Evolutionary conservation across 2,888 invertebrate genomes (phyloP).

Genomic region (Xestia xanthographa): DNA sequence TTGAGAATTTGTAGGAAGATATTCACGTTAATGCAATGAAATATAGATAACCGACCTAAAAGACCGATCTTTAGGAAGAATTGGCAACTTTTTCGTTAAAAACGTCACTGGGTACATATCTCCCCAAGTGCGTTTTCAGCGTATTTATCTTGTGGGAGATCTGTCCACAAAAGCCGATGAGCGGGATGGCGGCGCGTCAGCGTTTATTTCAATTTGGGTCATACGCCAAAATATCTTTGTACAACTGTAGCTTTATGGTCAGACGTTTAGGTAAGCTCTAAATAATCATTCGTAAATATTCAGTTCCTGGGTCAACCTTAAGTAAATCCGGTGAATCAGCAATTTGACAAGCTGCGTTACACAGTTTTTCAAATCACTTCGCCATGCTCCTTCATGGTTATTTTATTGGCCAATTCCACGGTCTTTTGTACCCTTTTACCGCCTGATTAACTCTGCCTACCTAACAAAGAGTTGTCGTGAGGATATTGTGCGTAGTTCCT

Average conservation of each 20-base stretch:
- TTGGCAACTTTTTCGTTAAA: too few species aligned
- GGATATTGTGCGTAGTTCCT: slow-evolving; percentile 49
- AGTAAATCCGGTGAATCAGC: background rate
- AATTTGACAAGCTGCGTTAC: slow-evolving; percentile 7
- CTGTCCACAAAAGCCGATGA: too few species aligned
- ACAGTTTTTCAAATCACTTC: slow-evolving; percentile 7
- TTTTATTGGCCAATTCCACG: slow-evolving; percentile 27
- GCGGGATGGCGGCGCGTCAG: background rate
- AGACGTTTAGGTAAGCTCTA: background rate
- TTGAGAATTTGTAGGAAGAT: background rate
- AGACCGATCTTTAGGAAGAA: too few species aligned
- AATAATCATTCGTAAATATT: background rate
- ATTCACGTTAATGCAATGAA: too few species aligned
- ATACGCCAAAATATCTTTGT: background rate
- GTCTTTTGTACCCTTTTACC: slow-evolving; percentile 8
- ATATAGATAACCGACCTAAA: too few species aligned
- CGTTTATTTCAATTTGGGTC: background rate
- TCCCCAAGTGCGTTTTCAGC: too few species aligned
- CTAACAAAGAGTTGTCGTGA: slow-evolving; percentile 48
- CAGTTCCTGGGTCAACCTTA: background rate
- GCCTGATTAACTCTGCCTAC: slow-evolving; percentile 22
- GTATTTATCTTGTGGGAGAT: too few species aligned
- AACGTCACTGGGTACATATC: too few species aligned
- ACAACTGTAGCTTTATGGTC: background rate
- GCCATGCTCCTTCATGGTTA: slow-evolving; percentile 8